Conservation (phyloP, 2,797 vertebrate genomes). For the Sebastiscus albofasciatus region DNA sequence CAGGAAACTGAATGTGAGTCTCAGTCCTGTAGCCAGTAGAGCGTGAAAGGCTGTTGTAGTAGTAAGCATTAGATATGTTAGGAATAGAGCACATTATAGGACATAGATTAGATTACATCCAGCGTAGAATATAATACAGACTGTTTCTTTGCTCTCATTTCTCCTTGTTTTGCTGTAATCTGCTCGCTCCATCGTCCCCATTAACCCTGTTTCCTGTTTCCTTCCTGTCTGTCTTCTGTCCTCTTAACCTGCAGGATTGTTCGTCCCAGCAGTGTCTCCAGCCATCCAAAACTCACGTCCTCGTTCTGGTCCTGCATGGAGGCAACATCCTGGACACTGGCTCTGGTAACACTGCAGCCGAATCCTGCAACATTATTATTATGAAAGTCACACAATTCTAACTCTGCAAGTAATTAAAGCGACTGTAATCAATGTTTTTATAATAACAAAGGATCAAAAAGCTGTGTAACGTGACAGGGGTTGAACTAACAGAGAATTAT, state of each 20-base stretch:
- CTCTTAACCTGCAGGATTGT: constrained; percentile 82
- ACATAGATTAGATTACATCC: not conserved
- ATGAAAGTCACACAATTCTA: not conserved
- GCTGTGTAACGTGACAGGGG: not conserved
- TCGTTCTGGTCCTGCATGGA: constrained; percentile 93
- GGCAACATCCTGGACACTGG: constrained; percentile 97
- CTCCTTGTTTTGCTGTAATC: fast-evolving
- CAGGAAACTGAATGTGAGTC: constrained; percentile 36
- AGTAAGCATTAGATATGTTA: not conserved
- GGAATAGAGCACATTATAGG: not conserved
- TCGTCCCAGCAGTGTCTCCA: constrained; percentile 86
- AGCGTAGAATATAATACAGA: not conserved
- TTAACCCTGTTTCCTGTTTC: not conserved
- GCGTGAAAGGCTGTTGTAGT: not conserved
- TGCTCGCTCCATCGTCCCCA: not conserved
- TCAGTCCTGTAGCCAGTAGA: not conserved
- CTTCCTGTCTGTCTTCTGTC: constrained; percentile 1
- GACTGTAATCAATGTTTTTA: not conserved
- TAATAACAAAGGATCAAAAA: not conserved
- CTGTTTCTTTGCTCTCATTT: not conserved
- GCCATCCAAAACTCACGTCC: constrained; percentile 91
- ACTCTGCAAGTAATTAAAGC: not conserved
- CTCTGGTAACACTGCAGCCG: constrained; percentile 60
- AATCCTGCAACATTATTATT: not conserved
- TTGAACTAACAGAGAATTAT: no score